Percentiles rank a stretch among this genome's conserved stretches.
phyloP scores from a whole-genome alignment of 2,797 vertebrate species.

The Myiothlypis chrysogaster region DNA sequence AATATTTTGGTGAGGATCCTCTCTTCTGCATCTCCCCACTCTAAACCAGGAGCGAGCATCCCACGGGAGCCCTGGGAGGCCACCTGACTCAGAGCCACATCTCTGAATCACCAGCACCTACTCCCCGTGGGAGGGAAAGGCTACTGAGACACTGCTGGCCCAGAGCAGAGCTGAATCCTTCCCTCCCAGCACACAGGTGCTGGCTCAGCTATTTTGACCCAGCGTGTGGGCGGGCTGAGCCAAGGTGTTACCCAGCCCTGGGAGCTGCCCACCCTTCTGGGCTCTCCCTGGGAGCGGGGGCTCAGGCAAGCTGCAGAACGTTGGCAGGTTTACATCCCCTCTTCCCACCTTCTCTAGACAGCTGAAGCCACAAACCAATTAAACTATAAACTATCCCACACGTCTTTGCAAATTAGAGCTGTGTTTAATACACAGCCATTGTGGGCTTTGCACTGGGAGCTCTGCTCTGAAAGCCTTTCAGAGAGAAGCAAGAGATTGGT shows the following conservation, averaged over 20 bases:
- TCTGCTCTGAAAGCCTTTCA: background rate
- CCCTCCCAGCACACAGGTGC: background rate
- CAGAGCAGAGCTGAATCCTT: background rate
- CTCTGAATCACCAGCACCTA: slow-evolving; percentile 55
- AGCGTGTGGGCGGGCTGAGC: background rate
- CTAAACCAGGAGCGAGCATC: background rate
- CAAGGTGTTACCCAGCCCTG: slow-evolving; percentile 17
- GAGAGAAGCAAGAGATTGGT: background rate
- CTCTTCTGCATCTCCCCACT: background rate
- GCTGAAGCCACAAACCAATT: background rate
- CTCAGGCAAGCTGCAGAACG: background rate
- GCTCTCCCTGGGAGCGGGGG: background rate
- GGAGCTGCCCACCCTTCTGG: slow-evolving; percentile 8
- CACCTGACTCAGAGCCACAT: slow-evolving; percentile 53
- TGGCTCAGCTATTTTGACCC: slow-evolving; percentile 36
- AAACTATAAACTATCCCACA: background rate
- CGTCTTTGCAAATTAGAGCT: background rate
- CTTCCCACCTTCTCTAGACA: background rate
- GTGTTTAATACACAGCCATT: background rate
- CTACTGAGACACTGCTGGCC: background rate
- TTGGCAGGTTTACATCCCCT: background rate
- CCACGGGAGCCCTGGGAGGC: background rate
- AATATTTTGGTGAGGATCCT: background rate
- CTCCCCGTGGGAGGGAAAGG: slow-evolving; percentile 27
- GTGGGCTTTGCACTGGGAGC: background rate